Evolutionary conservation across 2,113 vertebrate genomes (phyloP), one percentile per base, ranked within the genome.

Genomic region (Pogonocichla stellata): DNA sequence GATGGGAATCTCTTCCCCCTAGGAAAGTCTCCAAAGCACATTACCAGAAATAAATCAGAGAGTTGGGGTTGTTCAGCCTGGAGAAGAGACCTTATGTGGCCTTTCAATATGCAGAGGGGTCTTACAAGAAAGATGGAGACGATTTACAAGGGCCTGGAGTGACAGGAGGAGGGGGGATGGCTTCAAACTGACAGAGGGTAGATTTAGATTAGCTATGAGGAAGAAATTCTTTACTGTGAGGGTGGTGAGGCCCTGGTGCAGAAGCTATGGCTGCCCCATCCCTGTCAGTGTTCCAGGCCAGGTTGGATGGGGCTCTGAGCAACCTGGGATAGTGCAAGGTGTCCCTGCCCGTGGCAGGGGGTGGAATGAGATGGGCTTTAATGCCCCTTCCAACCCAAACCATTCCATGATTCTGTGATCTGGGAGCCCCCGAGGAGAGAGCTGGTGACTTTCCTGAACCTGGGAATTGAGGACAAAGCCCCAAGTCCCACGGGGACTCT

Each of bases 291-390:
- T 22, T 4, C 33, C 6, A 51, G 36, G 16, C 3, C 26, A 34
- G 34, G 12, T 0, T 82, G 51, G 61, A 88, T 0, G 3, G 24
- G 20, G 12, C 53, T 86, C 1, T 0, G 62, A 72, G 66, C 43
- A 71, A 6, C 4, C n/a, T 83, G 71, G 5, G 9, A 2, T 19
- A 11, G 40, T 11, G 40, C 5, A 19, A 54, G 18, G 7, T 38
- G 22, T 42, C 25, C 51, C 29, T 60, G 71, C 6, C 28, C 6
- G 3, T 3, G 9, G 10, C 43, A 25, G 19, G 36, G 10, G 4
- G 0, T 24, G 5, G 28, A 62, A 90, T 7, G 3, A 5, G 19
- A 6, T 62, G 15, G 42, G 7, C 23, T 58, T 48, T 75, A 56
- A 43, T 5, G 34, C 2, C 23, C 25, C 17, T 50, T 58, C 57